Conservation (phyloP, 2,113 vertebrate species). For the Poeciliopsis retropinna region DNA sequence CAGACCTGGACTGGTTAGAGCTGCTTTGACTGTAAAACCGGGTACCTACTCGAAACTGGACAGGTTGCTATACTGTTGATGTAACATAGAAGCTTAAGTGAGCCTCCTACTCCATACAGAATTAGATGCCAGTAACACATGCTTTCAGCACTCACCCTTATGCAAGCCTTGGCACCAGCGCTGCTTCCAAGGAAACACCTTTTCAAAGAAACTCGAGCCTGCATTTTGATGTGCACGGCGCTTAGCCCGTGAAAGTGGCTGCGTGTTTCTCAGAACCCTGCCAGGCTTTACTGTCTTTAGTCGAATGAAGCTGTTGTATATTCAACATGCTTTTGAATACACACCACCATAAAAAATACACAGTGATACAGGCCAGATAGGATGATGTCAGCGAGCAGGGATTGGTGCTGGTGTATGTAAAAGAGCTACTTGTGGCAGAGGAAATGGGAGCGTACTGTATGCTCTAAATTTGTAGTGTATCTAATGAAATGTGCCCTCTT, state of each 20-base stretch:
- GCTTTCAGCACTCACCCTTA: conserved; percentile 23
- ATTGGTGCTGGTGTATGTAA: conserved; percentile 14
- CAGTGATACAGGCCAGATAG: conserved; percentile 23
- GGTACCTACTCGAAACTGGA: not conserved
- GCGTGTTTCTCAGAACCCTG: conserved; percentile 25
- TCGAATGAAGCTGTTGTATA: conserved; percentile 23
- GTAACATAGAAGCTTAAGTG: conserved; percentile 23
- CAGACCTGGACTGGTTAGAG: not conserved
- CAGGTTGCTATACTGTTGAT: conserved; percentile 6
- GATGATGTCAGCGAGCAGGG: conserved; percentile 22
- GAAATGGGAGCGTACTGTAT: conserved; percentile 8
- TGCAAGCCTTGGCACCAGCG: conserved; percentile 13
- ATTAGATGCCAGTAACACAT: conserved; percentile 30
- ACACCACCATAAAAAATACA: conserved; percentile 14
- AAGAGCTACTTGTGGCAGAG: not conserved
- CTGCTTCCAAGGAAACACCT: conserved; percentile 39
- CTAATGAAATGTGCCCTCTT: conserved; percentile 30
- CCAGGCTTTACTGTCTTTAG: conserved; percentile 9
- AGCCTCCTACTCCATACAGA: conserved; percentile 16
- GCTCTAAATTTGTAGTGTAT: conserved; percentile 8
- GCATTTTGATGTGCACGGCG: conserved; percentile 46
- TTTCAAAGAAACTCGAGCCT: conserved; percentile 56
- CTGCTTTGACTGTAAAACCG: not conserved
- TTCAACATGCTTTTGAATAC: conserved; percentile 7
- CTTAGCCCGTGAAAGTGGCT: conserved; percentile 45